Conservation (phyloP, 2,888 invertebrate genomes). For the Cantharis nigra region DNA sequence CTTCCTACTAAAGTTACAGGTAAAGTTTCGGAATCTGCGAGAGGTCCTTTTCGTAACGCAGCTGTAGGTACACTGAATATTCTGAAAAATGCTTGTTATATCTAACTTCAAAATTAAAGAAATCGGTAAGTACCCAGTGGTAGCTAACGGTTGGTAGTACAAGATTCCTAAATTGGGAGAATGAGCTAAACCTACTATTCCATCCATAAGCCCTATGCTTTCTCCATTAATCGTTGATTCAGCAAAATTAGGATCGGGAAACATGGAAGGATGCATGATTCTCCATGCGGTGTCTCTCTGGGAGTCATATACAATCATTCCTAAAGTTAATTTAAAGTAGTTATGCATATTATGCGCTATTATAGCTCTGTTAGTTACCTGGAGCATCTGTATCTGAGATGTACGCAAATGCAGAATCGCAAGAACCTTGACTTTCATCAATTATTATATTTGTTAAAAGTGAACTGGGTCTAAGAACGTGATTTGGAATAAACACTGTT, state of each 20-base stretch:
- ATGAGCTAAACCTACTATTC: constrained; percentile 71
- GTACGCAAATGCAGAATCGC: constrained; percentile 80
- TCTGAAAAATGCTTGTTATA: constrained; percentile 53
- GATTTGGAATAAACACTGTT: constrained; percentile 74
- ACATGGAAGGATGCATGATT: constrained; percentile 80
- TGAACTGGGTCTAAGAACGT: constrained; percentile 74
- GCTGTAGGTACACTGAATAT: constrained; percentile 78
- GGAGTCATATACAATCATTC: constrained; percentile 68
- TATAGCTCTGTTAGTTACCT: constrained; percentile 62
- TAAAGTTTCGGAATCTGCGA: constrained; percentile 69
- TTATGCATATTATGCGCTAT: no score
- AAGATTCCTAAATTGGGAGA: constrained; percentile 67
- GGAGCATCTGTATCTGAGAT: constrained; percentile 83
- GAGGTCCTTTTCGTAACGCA: constrained; percentile 73
- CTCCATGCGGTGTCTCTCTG: constrained; percentile 79
- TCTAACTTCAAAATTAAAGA: background rate
- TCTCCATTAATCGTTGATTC: constrained; percentile 73
- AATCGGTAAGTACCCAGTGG: constrained; percentile 60
- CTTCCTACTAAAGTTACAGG: constrained; percentile 79
- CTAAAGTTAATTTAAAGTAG: constrained; percentile 44
- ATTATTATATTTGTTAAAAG: constrained; percentile 79
- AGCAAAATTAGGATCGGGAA: constrained; percentile 80
- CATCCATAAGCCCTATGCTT: constrained; percentile 74
- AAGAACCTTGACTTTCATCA: constrained; percentile 71
- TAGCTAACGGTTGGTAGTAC: constrained; percentile 76